These are phyloP conservation scores for Hydraecia micacea DNA, from an alignment of 2,888 invertebrate genomes.

Conservation along the genomic window DNA sequence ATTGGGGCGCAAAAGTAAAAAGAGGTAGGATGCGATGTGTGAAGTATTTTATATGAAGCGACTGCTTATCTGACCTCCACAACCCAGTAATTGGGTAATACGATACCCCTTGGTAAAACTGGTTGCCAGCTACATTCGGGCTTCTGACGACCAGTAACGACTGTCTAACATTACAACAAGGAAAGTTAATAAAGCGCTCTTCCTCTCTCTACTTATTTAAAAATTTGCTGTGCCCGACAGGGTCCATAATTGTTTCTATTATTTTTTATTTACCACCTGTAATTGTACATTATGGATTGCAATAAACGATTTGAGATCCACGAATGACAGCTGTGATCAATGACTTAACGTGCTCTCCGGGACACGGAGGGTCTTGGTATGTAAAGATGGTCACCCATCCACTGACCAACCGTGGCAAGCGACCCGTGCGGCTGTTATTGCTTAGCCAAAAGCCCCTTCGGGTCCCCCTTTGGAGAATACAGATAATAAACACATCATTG, in stretches of 20 bases:
- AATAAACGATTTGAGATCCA: too few species aligned
- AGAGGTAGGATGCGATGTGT: not conserved
- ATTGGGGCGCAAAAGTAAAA: constrained; percentile 31
- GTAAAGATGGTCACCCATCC: not conserved
- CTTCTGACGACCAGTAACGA: not conserved
- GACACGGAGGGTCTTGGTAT: not conserved
- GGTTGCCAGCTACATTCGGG: not conserved
- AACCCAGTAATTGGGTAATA: not conserved
- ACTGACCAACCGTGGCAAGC: not conserved
- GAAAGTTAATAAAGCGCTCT: too few species aligned
- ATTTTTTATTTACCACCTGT: too few species aligned
- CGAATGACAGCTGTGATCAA: too few species aligned
- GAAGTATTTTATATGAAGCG: not conserved
- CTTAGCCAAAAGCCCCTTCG: not conserved
- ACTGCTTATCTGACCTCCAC: not conserved
- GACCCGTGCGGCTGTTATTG: not conserved
- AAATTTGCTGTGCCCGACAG: too few species aligned
- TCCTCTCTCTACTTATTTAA: too few species aligned
- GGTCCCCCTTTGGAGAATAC: not conserved
- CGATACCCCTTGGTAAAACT: not conserved
- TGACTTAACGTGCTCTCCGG: too few species aligned
- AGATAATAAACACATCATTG: too few species aligned
- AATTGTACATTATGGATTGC: too few species aligned
- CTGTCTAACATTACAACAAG: too few species aligned
- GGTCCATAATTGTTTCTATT: too few species aligned